Base-by-base conservation (phyloP, 2,797 vertebrate genomes). In the Muscicapa striata region DNA sequence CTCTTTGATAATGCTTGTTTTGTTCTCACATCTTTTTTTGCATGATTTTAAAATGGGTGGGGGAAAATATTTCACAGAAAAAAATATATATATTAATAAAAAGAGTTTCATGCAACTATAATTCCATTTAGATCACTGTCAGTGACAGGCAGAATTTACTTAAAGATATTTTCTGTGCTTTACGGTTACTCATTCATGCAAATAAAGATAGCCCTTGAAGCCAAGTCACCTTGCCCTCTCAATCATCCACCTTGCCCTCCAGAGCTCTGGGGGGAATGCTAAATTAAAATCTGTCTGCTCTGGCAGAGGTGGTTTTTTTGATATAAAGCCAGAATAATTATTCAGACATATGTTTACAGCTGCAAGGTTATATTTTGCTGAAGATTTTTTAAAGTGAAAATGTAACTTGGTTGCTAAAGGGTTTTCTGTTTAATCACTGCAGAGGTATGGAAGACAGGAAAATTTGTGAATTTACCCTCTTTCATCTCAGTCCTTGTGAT, bases 121-220 rank as follows among this genome's bases (percentile, higher is more conserved):
- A 98, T 98, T 98, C 98, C 97, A 98, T 98, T 98, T 98, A 97
- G 97, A 97, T 97, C 97, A 96, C 96, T 97, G 96, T 97, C 97
- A 96, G 97, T 97, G 97, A 97, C 97, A 97, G 98, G 97, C 96
- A 58, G 96, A 97, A 98, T 97, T 97, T 97, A 98, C 97, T 98
- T 98, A 97, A 97, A 97, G 95, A 96, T 97, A 98, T 98, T 98
- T 97, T 97, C 96, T 97, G 97, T 97, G 97, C 97, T 98, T 98
- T 97, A 97, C 97, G 85, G 97, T 98, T 98, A 98, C 92, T 98
- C 98, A 97, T 98, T 98, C 97, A 98, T 97, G 97, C 98, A 98
- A 98, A 98, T 97, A 98, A 98, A 97, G 96, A 97, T 95, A 98
- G 97, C 97, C 98, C 97, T 97, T 97, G 97, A 97, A 98, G 97